A percentile compares a stretch with the other conserved stretches of the same genome.
phyloP scores from a whole-genome alignment of 2,113 vertebrate genomes.

The Limnothrissa miodon region DNA sequence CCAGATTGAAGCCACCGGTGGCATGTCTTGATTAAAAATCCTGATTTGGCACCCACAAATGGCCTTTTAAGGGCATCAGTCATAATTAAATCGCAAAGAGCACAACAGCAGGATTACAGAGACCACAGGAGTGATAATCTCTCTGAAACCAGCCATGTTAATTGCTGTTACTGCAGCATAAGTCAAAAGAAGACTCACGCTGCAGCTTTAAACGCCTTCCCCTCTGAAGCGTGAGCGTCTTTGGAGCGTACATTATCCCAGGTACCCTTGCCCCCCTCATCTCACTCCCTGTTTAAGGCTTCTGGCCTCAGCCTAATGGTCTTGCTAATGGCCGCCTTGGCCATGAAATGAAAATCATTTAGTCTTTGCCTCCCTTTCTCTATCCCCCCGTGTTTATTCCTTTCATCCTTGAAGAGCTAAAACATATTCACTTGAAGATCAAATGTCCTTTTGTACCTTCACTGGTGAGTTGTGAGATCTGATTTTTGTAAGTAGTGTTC shows the following conservation, averaged over 20 bases:
- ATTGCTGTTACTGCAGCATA: not conserved
- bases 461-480: not conserved
- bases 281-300: not conserved
- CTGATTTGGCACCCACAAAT: not conserved
- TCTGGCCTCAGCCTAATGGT: not conserved
- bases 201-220: not conserved
- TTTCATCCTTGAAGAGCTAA: not conserved
- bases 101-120: not conserved
- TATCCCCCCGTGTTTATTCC: not conserved
- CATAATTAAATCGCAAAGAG: not conserved
- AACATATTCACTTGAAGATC: not conserved
- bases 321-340: not conserved
- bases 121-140: not conserved
- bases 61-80: not conserved
- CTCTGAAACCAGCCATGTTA: constrained; percentile 11
- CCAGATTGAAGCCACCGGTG: not conserved
- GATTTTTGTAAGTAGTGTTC: too few species aligned
- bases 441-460: not conserved
- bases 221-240: not conserved
- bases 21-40: not conserved
- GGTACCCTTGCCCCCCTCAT: not conserved
- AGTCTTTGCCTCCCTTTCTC: not conserved
- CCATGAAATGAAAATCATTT: constrained; percentile 1
- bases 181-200: not conserved
- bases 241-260: not conserved